phyloP scores from a whole-genome alignment of 2,888 invertebrate genomes.

The Drosophila birchii region DNA sequence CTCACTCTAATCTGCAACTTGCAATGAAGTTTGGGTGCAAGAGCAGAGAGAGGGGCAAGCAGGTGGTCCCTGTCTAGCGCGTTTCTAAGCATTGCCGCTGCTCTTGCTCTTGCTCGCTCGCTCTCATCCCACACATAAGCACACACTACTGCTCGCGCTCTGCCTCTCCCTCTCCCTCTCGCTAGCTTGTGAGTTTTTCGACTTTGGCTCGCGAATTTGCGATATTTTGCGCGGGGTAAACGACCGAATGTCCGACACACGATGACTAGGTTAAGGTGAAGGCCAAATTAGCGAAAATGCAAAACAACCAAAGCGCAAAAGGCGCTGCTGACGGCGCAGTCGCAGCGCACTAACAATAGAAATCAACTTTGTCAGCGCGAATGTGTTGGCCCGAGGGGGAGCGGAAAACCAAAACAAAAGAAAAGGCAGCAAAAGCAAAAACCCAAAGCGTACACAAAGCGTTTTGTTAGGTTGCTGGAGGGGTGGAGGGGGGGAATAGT shows the following conservation, averaged over 20 bases:
- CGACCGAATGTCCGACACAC: conserved; percentile 85
- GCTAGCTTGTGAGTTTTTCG: conserved; percentile 37
- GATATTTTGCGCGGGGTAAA: conserved; percentile 76
- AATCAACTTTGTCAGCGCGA: conserved; percentile 74
- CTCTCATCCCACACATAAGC: conserved; percentile 11
- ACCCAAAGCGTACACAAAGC: conserved; percentile 65
- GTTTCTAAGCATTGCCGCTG: conserved; percentile 7
- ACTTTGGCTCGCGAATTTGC: conserved; percentile 59
- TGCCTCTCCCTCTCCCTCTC: conserved; percentile 1
- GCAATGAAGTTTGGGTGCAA: background rate
- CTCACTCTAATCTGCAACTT: conserved; percentile 13
- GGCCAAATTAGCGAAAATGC: conserved; percentile 82
- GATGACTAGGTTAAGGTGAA: conserved; percentile 86
- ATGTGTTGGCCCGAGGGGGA: conserved; percentile 23
- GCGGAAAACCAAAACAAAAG: conserved; percentile 31
- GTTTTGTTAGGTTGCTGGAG: conserved; percentile 7
- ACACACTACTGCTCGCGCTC: conserved; percentile 13
- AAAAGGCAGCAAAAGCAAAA: conserved; percentile 39
- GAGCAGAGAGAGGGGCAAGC: background rate
- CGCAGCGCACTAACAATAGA: conserved; percentile 72
- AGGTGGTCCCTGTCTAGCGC: conserved; percentile 6
- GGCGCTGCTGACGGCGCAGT: conserved; percentile 57
- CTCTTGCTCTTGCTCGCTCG: background rate
- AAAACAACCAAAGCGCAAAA: conserved; percentile 48
- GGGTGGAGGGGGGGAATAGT: conserved; percentile 1